Evolutionary conservation across 92 coral and sea anemone species (phyloP), one percentile per base, ranked within the genome.

Genomic region (Palythoa heliodiscus): DNA sequence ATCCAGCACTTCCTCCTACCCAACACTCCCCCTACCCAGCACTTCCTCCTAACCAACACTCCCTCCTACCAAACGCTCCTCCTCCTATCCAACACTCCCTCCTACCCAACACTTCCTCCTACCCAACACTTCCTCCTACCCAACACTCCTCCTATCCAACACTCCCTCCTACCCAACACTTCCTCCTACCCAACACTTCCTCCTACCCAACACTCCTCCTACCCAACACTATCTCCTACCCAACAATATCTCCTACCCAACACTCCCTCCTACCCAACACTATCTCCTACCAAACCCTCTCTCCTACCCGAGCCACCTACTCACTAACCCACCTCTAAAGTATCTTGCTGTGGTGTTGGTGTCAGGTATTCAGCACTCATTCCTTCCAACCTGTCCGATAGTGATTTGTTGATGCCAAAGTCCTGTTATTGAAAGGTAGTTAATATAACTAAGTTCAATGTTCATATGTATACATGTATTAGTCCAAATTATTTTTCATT

Each of bases 401-500:
- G 79, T 1, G 98, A 88, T 84, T 81, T 89, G 89, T 93, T 96
- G 93, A 96, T 96, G 70, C 99, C 99, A 89, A 96, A 96, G 89
- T 96, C 98, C 99, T 96, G 67, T 40, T 70, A 20, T 22, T 67
- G 8, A 10, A 67, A 8, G 3, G 24, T 11, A 67, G 7, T 67
- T 24, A 9, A 22, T 15, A 3, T 16, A 12, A 11, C 14, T 12
- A 60, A 5, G 16, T 14, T 1, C 16, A 60, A 60, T 60, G 19
- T 16, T 16, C 16, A 17, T 29, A 29, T 1, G 35, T 29, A 29
- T 1, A 1, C 35, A 29, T 29, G 35, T 29, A 29, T 29, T 29
- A 29, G 35, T 29, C 35, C 35, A 29, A 0, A 29, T 29, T 29
- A 29, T 29, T 29, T 29, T 29, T 29, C 35, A 29, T 0, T 29